Percentiles rank a stretch among this genome's conserved stretches.
Conservation (phyloP, 1,140 invertebrate genomes). For the Eufriesea mexicana region DNA sequence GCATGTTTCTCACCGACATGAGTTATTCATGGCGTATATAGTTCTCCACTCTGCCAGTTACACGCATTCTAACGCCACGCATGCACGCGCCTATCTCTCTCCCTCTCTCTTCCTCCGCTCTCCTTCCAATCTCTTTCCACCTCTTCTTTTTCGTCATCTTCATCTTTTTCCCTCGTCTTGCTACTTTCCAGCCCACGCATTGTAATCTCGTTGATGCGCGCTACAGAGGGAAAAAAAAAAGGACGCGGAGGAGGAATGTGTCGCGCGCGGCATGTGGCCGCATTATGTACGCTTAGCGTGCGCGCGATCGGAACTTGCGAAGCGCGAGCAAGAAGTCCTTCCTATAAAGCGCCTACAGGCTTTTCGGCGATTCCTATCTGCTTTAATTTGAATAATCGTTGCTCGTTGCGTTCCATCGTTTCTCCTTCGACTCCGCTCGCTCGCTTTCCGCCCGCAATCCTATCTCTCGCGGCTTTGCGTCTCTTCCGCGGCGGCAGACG, state of each 20-base stretch:
- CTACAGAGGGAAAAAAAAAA: constrained; percentile 9
- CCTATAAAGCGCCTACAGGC: not conserved
- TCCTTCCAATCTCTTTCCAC: not conserved
- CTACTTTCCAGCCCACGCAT: constrained; percentile 46
- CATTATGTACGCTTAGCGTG: constrained; percentile 29
- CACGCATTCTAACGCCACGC: constrained; percentile 56
- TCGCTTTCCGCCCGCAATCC: not conserved
- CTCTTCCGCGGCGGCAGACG: constrained; percentile 11
- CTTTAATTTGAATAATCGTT: constrained; percentile 42
- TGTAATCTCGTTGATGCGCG: constrained; percentile 37
- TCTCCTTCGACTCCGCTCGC: not conserved
- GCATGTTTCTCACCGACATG: constrained; percentile 46
- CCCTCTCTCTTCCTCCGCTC: no score
- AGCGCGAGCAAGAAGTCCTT: constrained; percentile 4
- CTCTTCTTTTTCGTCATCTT: constrained; percentile 14
- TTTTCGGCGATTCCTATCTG: constrained; percentile 32
- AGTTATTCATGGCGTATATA: constrained; percentile 58
- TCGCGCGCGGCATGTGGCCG: constrained; percentile 40
- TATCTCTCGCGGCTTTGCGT: constrained; percentile 27
- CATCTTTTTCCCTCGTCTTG: constrained; percentile 16
- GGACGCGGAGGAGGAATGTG: constrained; percentile 29
- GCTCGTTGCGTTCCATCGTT: not conserved
- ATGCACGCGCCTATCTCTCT: not conserved
- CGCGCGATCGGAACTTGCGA: constrained; percentile 27
- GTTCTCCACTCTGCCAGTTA: constrained; percentile 40